Base-by-base conservation (phyloP, 2,113 vertebrate species). In the Archilochus colubris region DNA sequence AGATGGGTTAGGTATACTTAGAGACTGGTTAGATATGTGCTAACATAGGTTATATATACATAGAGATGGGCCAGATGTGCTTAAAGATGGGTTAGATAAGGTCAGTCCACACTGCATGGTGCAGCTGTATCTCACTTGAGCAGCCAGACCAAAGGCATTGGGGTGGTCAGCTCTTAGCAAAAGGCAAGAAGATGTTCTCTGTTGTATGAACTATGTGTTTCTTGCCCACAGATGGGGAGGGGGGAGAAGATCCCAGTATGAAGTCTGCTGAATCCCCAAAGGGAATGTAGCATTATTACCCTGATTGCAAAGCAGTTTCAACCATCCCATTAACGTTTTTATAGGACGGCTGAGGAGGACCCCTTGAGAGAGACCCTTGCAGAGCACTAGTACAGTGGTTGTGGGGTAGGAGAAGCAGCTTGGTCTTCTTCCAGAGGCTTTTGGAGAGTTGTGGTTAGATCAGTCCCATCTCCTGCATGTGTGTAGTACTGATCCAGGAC, bases 351-450 rank as follows among this genome's bases (percentile, higher is more conserved):
- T 48, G 38, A 38, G 18, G 53, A 75, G 79, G 22, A 74, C 10
- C 46, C 70, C 17, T 7, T 7, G 22, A 66, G 46, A 7, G 1
- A 2, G 24, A 30, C 31, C 33, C 46, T 75, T 2, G 4, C 25
- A 62, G 70, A 58, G n/a, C 40, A 4, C 12, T 40, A 14, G 4
- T 3, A 2, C 4, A 0, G 40, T 70, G 48, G 1, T 43, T 5
- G 0, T 17, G 12, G 7, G 22, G 31, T 22, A 73, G 70, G n/a
- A 79, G n/a, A 28, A 91, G 48, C 30, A 75, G 9, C 54, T 59
- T 54, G 23, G 7, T 15, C 5, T 11, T 80, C 38, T 63, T 76
- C 14, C 38, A 21, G 19, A 18, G 27, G 18, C n/a, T 54, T 91
- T 82, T 76, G 76, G 43, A 88, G 48, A 66, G 18, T 31, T 1